Conservation (phyloP, 92 coral and sea anemone species). For the Heteractis magnifica region DNA sequence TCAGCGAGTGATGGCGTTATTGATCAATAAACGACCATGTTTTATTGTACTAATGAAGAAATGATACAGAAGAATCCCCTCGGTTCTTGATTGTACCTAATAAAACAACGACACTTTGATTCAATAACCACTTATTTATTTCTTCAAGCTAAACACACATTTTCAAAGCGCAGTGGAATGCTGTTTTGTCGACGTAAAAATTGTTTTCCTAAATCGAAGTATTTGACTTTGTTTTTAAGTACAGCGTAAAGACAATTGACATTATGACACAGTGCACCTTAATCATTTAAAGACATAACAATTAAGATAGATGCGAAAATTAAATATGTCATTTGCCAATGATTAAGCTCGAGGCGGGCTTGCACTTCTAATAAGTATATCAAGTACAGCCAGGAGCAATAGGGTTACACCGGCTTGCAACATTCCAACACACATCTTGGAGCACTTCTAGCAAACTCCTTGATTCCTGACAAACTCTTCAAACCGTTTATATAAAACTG, state of each 20-base stretch:
- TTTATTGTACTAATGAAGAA: background rate
- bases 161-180: background rate
- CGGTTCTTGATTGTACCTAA: slow-evolving; percentile 1
- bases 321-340: slow-evolving; percentile 89
- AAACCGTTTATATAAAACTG: background rate
- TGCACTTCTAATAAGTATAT: slow-evolving; percentile 32
- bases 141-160: background rate
- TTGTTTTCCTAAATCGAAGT: background rate
- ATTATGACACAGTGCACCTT: slow-evolving; percentile 34
- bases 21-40: background rate
- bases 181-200: background rate
- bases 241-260: background rate
- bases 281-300: slow-evolving; percentile 88
- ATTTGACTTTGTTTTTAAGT: background rate
- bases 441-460: background rate
- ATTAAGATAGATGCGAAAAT: slow-evolving; percentile 76
- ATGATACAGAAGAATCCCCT: background rate
- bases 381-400: slow-evolving; percentile 33
- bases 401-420: slow-evolving; percentile 25
- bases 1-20: background rate
- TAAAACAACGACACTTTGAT: background rate
- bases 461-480: background rate
- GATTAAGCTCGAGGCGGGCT: slow-evolving; percentile 47
- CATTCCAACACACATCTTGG: slow-evolving; percentile 32
- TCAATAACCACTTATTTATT: background rate